phyloP scores from a whole-genome alignment of 2,888 invertebrate species.

The Scrobipalpa atriplicella region DNA sequence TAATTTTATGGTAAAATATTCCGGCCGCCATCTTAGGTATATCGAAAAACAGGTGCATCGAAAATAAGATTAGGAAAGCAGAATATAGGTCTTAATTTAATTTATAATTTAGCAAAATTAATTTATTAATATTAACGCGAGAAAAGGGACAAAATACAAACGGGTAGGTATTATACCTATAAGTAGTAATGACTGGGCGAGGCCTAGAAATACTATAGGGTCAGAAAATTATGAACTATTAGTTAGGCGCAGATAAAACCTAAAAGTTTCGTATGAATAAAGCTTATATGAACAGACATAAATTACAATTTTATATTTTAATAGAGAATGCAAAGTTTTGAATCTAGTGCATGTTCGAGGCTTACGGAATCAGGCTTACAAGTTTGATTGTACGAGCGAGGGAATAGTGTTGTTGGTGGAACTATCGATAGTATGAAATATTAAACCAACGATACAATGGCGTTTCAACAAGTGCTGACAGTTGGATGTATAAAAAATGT shows the following conservation, averaged over 20 bases:
- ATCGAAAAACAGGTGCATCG: background rate
- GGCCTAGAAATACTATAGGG: no score
- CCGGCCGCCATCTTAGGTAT: background rate
- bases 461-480: no score
- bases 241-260: no score
- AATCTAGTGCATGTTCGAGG: background rate
- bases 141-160: background rate
- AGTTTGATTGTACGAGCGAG: background rate
- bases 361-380: background rate
- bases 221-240: no score
- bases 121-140: conserved; percentile 21
- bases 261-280: no score
- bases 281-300: background rate
- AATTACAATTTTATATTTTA: background rate
- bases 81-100: background rate
- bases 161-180: background rate
- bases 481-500: no score
- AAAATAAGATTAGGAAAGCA: background rate
- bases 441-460: no score
- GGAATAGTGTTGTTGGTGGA: background rate
- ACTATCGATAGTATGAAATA: background rate
- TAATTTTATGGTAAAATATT: conserved; percentile 13
- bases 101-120: conserved; percentile 9
- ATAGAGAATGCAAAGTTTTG: background rate
- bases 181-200: no score